These are phyloP conservation scores for Tipula confusa DNA, from an alignment of 2,888 invertebrate species.

Conservation along the genomic window DNA sequence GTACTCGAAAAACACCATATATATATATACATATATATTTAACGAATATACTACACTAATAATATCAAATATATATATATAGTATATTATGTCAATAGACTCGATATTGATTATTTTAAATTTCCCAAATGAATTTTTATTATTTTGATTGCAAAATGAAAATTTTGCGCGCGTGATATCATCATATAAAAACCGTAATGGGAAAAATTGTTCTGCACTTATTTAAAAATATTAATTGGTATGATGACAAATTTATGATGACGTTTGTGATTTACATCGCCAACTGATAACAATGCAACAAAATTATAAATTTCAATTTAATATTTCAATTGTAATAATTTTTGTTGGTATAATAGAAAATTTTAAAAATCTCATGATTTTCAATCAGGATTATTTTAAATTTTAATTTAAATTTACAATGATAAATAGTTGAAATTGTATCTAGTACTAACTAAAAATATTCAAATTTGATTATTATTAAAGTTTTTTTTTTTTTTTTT, in stretches of 20 bases:
- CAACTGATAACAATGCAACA: no score
- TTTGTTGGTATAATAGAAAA: no score
- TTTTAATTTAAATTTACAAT: no score
- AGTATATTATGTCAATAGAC: background rate
- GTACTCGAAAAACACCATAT: background rate
- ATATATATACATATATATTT: background rate
- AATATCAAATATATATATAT: background rate
- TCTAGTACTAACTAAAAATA: no score
- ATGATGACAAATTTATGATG: background rate
- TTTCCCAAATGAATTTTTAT: background rate
- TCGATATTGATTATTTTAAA: background rate
- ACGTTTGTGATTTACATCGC: background rate
- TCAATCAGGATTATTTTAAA: no score
- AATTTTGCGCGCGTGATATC: background rate
- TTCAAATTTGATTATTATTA: no score
- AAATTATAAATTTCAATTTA: background rate
- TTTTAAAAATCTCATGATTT: no score
- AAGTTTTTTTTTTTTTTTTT: no score
- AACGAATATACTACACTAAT: background rate
- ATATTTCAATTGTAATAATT: no score
- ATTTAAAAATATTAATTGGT: background rate
- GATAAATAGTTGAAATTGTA: no score
- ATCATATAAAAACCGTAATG: background rate
- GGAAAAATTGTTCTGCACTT: background rate
- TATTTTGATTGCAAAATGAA: background rate